Percentiles rank a stretch among this genome's conserved stretches.
phyloP scores from a whole-genome alignment of 2,888 invertebrate genomes.

The Hemithea aestivaria region DNA sequence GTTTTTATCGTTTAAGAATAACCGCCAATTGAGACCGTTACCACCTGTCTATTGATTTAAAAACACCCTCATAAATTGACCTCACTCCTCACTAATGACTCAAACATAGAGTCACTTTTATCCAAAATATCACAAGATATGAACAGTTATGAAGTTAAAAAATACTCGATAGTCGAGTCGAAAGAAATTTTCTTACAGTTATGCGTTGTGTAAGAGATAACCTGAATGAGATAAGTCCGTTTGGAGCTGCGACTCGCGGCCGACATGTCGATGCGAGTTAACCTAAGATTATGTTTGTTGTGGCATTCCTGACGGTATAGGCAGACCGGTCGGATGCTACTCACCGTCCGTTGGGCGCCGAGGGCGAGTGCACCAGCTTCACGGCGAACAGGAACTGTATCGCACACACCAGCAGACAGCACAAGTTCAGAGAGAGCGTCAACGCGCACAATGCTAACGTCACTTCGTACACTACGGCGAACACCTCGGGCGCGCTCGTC shows the following conservation, averaged over 20 bases:
- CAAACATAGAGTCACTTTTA: too few species aligned
- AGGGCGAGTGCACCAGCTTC: slow-evolving; percentile 91
- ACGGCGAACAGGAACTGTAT: slow-evolving; percentile 96
- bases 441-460: slow-evolving; percentile 93
- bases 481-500: slow-evolving; percentile 85
- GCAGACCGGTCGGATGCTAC: slow-evolving; percentile 31
- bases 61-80: slow-evolving; percentile 24
- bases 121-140: too few species aligned
- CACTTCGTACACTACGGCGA: slow-evolving; percentile 93
- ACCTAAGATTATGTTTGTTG: slow-evolving; percentile 53
- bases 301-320: slow-evolving; percentile 28
- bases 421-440: slow-evolving; percentile 92
- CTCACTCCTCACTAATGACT: too few species aligned
- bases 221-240: slow-evolving; percentile 60
- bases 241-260: slow-evolving; percentile 37
- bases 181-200: slow-evolving; percentile 57
- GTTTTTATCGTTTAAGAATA: slow-evolving; percentile 69
- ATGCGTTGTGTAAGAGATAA: slow-evolving; percentile 62
- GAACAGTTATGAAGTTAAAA: slow-evolving; percentile 22
- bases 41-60: slow-evolving; percentile 53
- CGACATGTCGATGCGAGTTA: slow-evolving; percentile 38
- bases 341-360: slow-evolving; percentile 86
- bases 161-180: slow-evolving; percentile 42
- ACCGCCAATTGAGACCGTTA: slow-evolving; percentile 70
- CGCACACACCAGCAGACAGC: slow-evolving; percentile 94